Evolutionary conservation across 1,140 invertebrate species (phyloP).

Genomic region (Drosophila eugracilis): DNA sequence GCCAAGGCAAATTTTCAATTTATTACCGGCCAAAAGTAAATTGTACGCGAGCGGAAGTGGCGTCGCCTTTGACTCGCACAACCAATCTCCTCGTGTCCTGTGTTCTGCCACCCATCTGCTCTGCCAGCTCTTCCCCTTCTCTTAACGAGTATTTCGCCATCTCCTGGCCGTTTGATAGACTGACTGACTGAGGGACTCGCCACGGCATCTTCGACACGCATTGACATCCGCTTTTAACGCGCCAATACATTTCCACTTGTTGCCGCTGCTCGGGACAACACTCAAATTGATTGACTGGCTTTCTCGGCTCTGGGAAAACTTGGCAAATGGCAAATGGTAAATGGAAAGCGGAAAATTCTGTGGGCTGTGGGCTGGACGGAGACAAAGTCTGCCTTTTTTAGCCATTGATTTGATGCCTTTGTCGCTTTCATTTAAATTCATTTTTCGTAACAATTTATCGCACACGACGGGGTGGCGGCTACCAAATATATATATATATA

Average conservation of each 20-base stretch:
- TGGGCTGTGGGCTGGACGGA: neutral
- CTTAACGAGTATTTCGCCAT: constrained; percentile 30
- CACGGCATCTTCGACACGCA: constrained; percentile 43
- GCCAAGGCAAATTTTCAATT: constrained; percentile 70
- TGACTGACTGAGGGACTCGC: constrained; percentile 16
- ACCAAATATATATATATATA: too few relatives aligned
- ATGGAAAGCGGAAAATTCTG: constrained; percentile 17
- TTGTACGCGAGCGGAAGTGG: constrained; percentile 70
- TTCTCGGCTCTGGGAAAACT: constrained; percentile 7
- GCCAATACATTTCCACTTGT: constrained; percentile 60
- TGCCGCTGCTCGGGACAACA: constrained; percentile 44
- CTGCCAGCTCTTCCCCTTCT: too few relatives aligned
- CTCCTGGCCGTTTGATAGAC: neutral
- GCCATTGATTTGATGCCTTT: constrained; percentile 58
- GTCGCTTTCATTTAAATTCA: constrained; percentile 63
- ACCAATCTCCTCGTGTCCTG: constrained; percentile 10
- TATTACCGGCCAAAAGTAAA: constrained; percentile 74
- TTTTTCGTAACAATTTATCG: constrained; percentile 65
- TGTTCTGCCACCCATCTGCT: too few relatives aligned
- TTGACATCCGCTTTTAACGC: constrained; percentile 64
- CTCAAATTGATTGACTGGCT: constrained; percentile 75
- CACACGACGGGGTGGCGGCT: constrained; percentile 32
- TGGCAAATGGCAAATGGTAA: constrained; percentile 13
- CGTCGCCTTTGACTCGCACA: constrained; percentile 58
- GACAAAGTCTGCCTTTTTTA: constrained; percentile 23